Base-by-base conservation (phyloP, 2,888 invertebrate species). In the Amorpha juglandis region DNA sequence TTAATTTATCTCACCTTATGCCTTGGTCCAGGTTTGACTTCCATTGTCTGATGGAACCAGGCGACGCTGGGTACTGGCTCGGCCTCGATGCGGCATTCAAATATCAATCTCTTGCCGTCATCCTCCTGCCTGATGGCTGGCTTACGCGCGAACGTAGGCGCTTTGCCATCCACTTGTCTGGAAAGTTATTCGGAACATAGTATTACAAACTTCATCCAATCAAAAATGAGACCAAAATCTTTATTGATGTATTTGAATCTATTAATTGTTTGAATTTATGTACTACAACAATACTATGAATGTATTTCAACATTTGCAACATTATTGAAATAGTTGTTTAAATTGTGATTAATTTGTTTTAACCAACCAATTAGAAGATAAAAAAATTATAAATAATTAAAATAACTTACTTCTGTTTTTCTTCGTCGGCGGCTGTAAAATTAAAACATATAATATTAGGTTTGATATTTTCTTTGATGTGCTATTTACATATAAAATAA, bases 71-170 rank as follows among this genome's bases (percentile, higher is more conserved):
- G 98, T 82, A 96, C 95, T 68, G 98, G 98, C 92, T 98, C 98
- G 78, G 98, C 98, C 84, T 98, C 97, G 83, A 98, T 98, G 86
- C 98, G 96, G 94, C 98, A 98, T 94, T 98, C 98, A 94, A 98
- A 98, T 80, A 98, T 95, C 78, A 98, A 94, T 88, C 98, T 95
- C 94, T 98, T 98, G 80, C 98, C 98, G 91, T 98, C 98, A 91
- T 98, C 98, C 92, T 98, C 98, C 93, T 99, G 99, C 88, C 98
- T 95, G 92, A 99, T 99, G 80, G 98, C 96, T 72, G 99, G 99
- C 94, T 99, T 99, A 94, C 98, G 98, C 92, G 98, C 97, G 94
- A 99, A 99, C 86, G 98, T 98, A 85, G 99, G 99, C 92, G 99
- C 98, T 92, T 98, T 96, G 87, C 98, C 98, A 95, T 98, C 98